Base-by-base conservation (phyloP, 2,888 invertebrate genomes). In the Drosophila meridionalis region DNA sequence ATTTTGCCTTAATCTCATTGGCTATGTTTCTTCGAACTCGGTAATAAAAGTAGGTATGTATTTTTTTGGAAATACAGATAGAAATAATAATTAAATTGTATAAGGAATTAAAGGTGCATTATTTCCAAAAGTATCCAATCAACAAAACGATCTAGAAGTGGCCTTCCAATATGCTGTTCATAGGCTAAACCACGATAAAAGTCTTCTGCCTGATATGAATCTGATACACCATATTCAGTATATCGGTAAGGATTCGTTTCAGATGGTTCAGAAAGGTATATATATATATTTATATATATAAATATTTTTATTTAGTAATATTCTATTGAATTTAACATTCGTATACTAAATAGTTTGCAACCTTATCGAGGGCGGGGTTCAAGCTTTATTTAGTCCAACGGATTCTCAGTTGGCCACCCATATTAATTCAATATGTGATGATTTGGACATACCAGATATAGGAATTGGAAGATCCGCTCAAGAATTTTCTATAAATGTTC, bases 91-190 rank as follows among this genome's bases (percentile, higher is more conserved):
- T 11, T 36, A 7, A 32, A 2, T 34, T 45, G 14, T 20, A 8
- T 14, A n/a, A 3, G 12, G 8, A 32, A 12, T 73, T 61, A 2
- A n/a, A 97, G 97, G 96, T 89, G 97, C 96, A 40, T 95, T 97
- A 89, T 97, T 97, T 93, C 95, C 95, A 69, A 95, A 96, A 91
- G 95, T 96, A 0, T 32, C 47, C 14, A 60, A 58, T 3, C 58
- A 75, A 12, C 47, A 48, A 91, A 95, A 95, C 87, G 95, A 95
- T 78, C 94, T 95, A 52, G 96, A 96, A 93, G 93, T 96, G 82
- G 96, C 97, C 62, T 97, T 97, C 93, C 96, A 96, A 92, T 96
- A 96, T 93, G 97, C 97, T 69, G 95, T 97, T 34, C 95, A 96
- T 93, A 95, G 95, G 88, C 95, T 97, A 87, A 97, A 97, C 94